phyloP scores from a whole-genome alignment of 2,797 vertebrate genomes.

The Tinamus major region DNA sequence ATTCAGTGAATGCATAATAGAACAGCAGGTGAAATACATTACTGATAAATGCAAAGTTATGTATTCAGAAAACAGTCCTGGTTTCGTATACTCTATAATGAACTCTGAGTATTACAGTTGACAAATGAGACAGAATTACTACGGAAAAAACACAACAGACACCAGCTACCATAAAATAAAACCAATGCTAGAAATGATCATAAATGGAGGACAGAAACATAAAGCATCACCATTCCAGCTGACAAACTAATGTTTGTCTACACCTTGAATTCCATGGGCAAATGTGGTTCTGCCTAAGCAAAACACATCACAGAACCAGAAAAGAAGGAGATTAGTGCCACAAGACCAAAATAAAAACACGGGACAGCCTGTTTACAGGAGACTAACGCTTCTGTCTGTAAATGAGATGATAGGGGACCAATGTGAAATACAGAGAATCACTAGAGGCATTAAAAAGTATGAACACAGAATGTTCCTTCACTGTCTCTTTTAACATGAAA shows the following conservation, averaged over 20 bases:
- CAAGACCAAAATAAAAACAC: neutral
- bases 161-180: neutral
- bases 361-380: neutral
- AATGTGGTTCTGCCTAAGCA: neutral
- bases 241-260: neutral
- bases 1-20: neutral
- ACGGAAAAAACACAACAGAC: neutral
- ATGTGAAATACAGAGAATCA: neutral
- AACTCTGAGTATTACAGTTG: neutral
- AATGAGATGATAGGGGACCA: neutral
- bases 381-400: neutral
- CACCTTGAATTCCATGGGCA: neutral
- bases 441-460: neutral
- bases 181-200: neutral
- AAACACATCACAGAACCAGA: neutral
- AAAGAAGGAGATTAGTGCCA: neutral
- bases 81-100: neutral
- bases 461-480: neutral
- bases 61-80: neutral
- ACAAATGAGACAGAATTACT: neutral
- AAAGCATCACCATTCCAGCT: neutral
- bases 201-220: neutral
- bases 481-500: neutral
- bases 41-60: neutral
- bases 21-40: neutral